Evolutionary conservation across 2,888 invertebrate genomes (phyloP).

Genomic region (Eurytoma adleriae): DNA sequence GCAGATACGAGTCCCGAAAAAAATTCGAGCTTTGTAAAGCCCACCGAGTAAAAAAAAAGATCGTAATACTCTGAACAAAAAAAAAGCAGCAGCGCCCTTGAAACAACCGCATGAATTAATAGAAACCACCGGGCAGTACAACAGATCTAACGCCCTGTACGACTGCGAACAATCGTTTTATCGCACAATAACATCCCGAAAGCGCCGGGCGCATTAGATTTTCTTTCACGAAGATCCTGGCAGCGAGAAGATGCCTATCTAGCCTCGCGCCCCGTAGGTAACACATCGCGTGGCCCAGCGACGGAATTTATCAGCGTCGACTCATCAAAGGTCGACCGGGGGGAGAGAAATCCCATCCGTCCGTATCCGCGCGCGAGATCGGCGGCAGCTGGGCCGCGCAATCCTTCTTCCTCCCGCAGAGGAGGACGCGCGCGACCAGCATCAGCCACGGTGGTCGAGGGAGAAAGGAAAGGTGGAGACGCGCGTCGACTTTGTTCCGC

Average conservation of each 20-base stretch:
- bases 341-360: constrained; percentile 40
- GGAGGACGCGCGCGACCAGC: background rate
- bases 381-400: constrained; percentile 34
- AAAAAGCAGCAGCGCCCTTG: background rate
- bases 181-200: constrained; percentile 38
- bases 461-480: constrained; percentile 15
- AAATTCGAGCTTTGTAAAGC: background rate
- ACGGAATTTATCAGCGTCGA: constrained; percentile 37
- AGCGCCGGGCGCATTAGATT: constrained; percentile 28
- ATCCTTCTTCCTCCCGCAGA: background rate
- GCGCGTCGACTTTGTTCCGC: background rate
- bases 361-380: constrained; percentile 42
- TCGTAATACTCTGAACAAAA: background rate
- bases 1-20: background rate
- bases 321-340: constrained; percentile 22
- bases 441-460: constrained; percentile 6
- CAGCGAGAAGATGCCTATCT: constrained; percentile 38
- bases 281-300: constrained; percentile 22
- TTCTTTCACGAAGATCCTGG: constrained; percentile 11
- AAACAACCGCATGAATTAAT: constrained; percentile 28
- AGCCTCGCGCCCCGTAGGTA: background rate
- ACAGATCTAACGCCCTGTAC: constrained; percentile 39
- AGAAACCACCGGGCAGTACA: constrained; percentile 28
- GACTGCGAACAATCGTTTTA: constrained; percentile 42
- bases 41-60: background rate